A percentile compares a stretch with the other conserved stretches of the same genome.
Conservation (phyloP, 2,888 invertebrate species). For the Synanthedon vespiformis region DNA sequence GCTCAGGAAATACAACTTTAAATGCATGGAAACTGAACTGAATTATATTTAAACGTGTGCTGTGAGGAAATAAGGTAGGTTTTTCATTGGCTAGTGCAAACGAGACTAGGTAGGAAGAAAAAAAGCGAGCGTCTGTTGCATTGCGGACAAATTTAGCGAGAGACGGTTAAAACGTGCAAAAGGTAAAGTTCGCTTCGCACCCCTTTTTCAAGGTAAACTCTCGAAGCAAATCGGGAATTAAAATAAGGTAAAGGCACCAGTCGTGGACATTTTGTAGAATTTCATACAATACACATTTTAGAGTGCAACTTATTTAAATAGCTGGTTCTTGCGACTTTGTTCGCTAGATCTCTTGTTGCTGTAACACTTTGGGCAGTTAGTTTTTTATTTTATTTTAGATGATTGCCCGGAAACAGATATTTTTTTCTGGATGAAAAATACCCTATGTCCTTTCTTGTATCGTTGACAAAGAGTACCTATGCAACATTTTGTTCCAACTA, state of each 20-base stretch:
- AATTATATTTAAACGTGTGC: background rate
- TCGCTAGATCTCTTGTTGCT: too few relatives aligned
- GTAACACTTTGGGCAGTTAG: too few relatives aligned
- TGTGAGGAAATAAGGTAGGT: background rate
- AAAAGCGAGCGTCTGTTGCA: conserved; percentile 14
- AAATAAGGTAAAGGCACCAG: conserved; percentile 12
- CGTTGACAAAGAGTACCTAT: too few relatives aligned
- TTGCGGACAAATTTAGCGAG: conserved; percentile 52
- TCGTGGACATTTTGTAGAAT: too few relatives aligned
- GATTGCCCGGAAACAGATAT: too few relatives aligned
- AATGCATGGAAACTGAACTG: background rate
- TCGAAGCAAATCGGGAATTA: conserved; percentile 22
- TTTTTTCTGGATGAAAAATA: too few relatives aligned
- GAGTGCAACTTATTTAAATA: too few relatives aligned
- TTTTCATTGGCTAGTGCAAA: background rate
- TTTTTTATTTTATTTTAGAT: too few relatives aligned
- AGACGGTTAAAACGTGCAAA: conserved; percentile 32
- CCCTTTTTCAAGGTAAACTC: conserved; percentile 29
- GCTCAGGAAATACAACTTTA: background rate
- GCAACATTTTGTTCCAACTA: too few relatives aligned
- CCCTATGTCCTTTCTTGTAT: too few relatives aligned
- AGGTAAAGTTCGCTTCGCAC: conserved; percentile 21
- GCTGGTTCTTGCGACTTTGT: too few relatives aligned
- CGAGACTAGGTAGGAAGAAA: conserved; percentile 8
- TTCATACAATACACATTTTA: too few relatives aligned